phyloP scores from a whole-genome alignment of 2,797 vertebrate genomes.

The Craterocephalus amniculus region DNA sequence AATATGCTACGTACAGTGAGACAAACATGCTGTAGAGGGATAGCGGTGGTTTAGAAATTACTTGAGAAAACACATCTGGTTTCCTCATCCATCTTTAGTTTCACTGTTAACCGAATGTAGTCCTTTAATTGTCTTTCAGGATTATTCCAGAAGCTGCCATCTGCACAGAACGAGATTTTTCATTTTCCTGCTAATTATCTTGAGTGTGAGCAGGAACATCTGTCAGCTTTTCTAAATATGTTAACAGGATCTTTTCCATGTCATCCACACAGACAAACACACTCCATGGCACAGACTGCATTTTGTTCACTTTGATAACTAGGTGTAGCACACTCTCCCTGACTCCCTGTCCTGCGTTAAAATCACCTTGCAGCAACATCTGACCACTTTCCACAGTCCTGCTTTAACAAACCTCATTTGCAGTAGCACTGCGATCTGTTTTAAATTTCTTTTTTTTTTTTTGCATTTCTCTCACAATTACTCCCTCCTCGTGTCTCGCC shows the following conservation, averaged over 20 bases:
- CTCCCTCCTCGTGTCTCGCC: constrained; percentile 23
- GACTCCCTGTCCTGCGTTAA: not conserved
- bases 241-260: not conserved
- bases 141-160: not conserved
- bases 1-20: not conserved
- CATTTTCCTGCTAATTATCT: not conserved
- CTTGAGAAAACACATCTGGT: not conserved
- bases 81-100: not conserved
- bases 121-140: not conserved
- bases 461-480: constrained; percentile 46
- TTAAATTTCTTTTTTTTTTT: constrained; percentile 35
- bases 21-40: not conserved
- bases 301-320: not conserved
- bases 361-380: not conserved
- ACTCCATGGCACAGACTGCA: not conserved
- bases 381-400: constrained; percentile 14
- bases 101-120: not conserved
- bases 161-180: not conserved
- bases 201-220: not conserved
- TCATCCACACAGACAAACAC: not conserved
- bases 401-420: constrained; percentile 31
- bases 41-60: not conserved
- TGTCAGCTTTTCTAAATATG: not conserved
- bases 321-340: not conserved
- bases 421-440: constrained; percentile 19